phyloP scores from a whole-genome alignment of 2,113 vertebrate species.

The Syrmaticus mikado region DNA sequence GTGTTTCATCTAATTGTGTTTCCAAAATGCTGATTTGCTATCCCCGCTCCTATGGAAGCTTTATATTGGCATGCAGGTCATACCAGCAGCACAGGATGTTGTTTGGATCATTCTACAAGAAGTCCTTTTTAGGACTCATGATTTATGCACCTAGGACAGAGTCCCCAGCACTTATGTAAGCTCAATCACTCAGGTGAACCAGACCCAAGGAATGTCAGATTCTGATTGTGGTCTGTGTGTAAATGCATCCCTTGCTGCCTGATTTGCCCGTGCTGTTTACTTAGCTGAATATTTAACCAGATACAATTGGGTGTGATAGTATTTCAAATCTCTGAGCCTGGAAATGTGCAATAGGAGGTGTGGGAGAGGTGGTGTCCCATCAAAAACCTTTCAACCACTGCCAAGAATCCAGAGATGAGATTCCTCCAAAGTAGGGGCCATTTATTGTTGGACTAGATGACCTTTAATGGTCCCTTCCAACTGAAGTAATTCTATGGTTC shows the following conservation, averaged over 20 bases:
- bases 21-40: neutral
- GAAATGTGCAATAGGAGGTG: fast-evolving
- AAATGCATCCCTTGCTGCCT: neutral
- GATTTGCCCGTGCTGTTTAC: neutral
- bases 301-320: neutral
- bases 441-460: too few species aligned
- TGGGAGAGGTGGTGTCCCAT: neutral
- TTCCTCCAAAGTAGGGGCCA: neutral
- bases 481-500: too few species aligned
- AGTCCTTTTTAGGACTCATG: neutral
- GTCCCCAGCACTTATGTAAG: neutral
- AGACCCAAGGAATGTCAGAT: neutral
- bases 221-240: neutral
- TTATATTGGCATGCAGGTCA: neutral
- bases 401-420: neutral
- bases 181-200: fast-evolving
- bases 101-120: neutral
- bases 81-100: neutral
- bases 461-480: too few species aligned
- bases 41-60: fast-evolving
- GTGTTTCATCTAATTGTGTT: neutral
- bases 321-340: neutral
- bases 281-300: neutral
- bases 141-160: neutral
- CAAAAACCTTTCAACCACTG: neutral